These are phyloP conservation scores for Scomber colias DNA, from an alignment of 2,113 vertebrate genomes.

Conservation along the genomic window DNA sequence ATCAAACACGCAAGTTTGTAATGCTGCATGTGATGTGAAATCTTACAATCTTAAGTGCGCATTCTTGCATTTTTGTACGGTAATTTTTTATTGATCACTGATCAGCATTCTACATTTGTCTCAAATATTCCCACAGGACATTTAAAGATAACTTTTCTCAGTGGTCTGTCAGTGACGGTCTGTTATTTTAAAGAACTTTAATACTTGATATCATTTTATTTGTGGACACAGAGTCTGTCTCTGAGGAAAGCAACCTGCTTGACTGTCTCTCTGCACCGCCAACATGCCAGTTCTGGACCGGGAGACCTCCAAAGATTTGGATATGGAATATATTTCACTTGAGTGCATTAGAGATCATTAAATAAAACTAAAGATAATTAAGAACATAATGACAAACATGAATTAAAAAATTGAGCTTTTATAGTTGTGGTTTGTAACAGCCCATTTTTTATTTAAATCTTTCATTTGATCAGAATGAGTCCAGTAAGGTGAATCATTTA, in stretches of 20 bases:
- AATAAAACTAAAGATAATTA: not conserved
- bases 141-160: not conserved
- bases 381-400: not conserved
- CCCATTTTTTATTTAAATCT: not conserved
- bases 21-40: not conserved
- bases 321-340: not conserved
- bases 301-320: slow-evolving; percentile 67
- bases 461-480: not conserved
- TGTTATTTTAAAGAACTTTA: not conserved
- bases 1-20: not conserved
- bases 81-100: not conserved
- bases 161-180: not conserved
- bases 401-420: not conserved
- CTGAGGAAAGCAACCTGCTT: slow-evolving; percentile 27
- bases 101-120: not conserved
- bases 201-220: slow-evolving; percentile 19
- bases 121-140: not conserved
- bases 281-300: slow-evolving; percentile 81
- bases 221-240: slow-evolving; percentile 32
- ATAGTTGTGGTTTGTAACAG: not conserved
- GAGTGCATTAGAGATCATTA: not conserved
- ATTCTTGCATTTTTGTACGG: not conserved
- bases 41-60: not conserved
- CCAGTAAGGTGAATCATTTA: not conserved
- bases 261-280: slow-evolving; percentile 27